phyloP scores from a whole-genome alignment of 2,113 vertebrate genomes.

The Apteryx owenii region DNA sequence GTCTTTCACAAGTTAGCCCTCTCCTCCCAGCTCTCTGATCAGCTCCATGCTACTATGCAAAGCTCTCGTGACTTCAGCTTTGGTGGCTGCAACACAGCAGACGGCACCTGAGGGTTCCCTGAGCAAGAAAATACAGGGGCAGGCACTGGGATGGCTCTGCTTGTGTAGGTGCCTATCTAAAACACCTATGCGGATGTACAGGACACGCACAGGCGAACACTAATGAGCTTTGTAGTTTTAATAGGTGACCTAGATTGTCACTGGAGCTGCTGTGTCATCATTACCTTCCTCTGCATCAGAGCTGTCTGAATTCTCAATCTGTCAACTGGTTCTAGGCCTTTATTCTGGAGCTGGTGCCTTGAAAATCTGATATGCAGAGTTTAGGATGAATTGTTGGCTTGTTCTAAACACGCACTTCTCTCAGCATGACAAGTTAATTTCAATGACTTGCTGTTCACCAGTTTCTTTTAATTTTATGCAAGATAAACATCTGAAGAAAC shows the following conservation, averaged over 20 bases:
- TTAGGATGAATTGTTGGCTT: neutral
- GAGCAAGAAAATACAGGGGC: neutral
- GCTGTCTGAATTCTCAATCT: neutral
- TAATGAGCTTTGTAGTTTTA: neutral
- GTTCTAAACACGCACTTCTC: neutral
- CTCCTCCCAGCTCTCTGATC: neutral
- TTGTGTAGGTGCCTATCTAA: neutral
- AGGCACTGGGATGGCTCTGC: neutral
- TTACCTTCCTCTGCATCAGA: fast-evolving
- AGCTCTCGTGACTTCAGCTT: neutral
- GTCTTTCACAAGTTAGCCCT: neutral
- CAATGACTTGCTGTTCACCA: neutral
- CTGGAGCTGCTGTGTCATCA: neutral
- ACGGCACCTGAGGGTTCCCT: neutral
- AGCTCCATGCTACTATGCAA: fast-evolving
- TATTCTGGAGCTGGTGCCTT: neutral
- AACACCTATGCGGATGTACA: fast-evolving
- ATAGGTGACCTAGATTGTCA: neutral
- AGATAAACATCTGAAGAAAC: neutral
- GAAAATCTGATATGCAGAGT: neutral
- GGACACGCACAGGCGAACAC: neutral
- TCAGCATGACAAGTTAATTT: neutral
- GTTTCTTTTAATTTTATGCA: neutral
- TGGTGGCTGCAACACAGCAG: neutral
- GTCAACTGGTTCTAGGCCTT: neutral